Evolutionary conservation across 2,888 invertebrate genomes (phyloP).

Genomic region (Chouioia cunea): DNA sequence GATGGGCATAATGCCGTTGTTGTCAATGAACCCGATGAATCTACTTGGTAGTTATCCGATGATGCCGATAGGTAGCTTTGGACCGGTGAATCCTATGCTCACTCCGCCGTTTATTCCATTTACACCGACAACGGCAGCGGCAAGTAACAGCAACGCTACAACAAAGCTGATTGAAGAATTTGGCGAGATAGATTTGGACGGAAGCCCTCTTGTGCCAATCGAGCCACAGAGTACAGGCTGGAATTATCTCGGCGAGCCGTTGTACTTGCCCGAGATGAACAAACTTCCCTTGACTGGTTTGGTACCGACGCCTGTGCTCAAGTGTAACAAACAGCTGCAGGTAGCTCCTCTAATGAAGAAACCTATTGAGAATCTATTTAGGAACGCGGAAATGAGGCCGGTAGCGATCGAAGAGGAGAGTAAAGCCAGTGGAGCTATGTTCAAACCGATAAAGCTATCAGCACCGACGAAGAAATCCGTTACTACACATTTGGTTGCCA

Average conservation of each 20-base stretch:
- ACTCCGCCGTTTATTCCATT: neutral
- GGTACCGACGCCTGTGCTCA: slow-evolving; percentile 58
- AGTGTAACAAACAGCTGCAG: slow-evolving; percentile 58
- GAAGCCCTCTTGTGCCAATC: slow-evolving; percentile 54
- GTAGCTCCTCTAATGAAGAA: slow-evolving; percentile 51
- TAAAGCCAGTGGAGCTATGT: slow-evolving; percentile 41
- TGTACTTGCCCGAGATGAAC: slow-evolving; percentile 58
- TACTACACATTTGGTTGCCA: slow-evolving; percentile 49
- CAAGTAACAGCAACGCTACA: neutral
- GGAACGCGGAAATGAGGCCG: slow-evolving; percentile 61
- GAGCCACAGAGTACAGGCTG: slow-evolving; percentile 35
- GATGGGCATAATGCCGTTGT: slow-evolving; percentile 25
- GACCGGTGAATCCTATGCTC: slow-evolving; percentile 26
- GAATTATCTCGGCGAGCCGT: slow-evolving; percentile 52
- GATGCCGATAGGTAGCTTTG: neutral
- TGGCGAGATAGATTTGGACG: slow-evolving; percentile 55
- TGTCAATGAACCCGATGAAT: slow-evolving; percentile 24
- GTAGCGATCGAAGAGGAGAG: slow-evolving; percentile 47
- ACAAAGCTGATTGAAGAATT: slow-evolving; percentile 16
- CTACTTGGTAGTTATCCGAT: slow-evolving; percentile 11
- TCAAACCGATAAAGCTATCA: slow-evolving; percentile 58
- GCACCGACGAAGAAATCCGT: slow-evolving; percentile 53
- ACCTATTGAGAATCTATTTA: slow-evolving; percentile 55
- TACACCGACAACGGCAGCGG: neutral
- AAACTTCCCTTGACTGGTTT: slow-evolving; percentile 59